Conservation (phyloP, 2,797 vertebrate genomes). For the Sebastes matsubarae region DNA sequence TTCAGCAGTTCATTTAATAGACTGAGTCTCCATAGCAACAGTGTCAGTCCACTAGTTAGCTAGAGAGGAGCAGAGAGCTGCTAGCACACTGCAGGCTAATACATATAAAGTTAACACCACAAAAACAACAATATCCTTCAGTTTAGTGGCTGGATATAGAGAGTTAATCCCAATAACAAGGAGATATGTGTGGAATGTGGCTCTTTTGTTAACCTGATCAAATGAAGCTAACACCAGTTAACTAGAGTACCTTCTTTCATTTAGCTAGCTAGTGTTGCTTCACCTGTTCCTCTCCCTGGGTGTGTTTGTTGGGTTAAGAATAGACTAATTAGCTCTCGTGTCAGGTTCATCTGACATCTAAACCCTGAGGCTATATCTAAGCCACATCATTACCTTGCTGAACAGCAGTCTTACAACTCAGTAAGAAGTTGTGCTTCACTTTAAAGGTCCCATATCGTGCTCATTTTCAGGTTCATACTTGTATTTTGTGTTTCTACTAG, state of each 20-base stretch:
- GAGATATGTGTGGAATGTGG: constrained; percentile 49
- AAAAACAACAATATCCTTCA: not conserved
- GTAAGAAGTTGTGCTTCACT: not conserved
- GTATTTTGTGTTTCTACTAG: too few relatives aligned
- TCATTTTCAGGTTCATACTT: too few relatives aligned
- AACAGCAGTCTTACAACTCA: not conserved
- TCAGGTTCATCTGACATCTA: not conserved
- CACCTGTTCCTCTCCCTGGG: not conserved
- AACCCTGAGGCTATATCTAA: not conserved
- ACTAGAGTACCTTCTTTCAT: too few relatives aligned
- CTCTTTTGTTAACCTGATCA: constrained; percentile 3
- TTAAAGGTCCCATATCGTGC: too few relatives aligned
- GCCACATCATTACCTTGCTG: not conserved
- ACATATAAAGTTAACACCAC: constrained; percentile 1
- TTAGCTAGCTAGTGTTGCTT: not conserved
- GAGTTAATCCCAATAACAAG: constrained; percentile 61
- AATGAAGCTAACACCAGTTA: not conserved
- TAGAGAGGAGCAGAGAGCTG: not conserved
- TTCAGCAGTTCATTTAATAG: not conserved
- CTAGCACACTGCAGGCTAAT: not conserved
- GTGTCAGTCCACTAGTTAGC: not conserved
- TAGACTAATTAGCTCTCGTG: not conserved
- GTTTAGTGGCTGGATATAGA: constrained; percentile 26
- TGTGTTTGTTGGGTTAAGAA: not conserved
- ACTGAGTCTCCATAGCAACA: not conserved